A percentile compares a stretch with the other conserved stretches of the same genome.
Conservation (phyloP, 2,888 invertebrate species). For the Nudaria mundana region DNA sequence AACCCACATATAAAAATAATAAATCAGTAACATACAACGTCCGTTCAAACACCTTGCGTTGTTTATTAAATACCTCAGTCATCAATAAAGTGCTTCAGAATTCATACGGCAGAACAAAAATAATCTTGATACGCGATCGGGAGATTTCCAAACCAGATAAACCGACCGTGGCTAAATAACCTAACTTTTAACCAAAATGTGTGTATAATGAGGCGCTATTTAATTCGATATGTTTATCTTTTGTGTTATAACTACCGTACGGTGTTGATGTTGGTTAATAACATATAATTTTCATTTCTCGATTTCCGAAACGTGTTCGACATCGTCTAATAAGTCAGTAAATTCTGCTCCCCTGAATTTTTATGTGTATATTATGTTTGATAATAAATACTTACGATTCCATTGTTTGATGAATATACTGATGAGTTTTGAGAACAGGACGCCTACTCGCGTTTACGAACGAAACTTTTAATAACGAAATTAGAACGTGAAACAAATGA, state of each 20-base stretch:
- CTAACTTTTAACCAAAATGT: slow-evolving; percentile 70
- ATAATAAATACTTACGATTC: slow-evolving; percentile 43
- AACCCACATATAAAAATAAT: slow-evolving; percentile 1
- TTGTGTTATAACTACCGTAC: slow-evolving; percentile 72
- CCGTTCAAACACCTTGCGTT: slow-evolving; percentile 31
- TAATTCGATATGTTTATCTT: slow-evolving; percentile 78
- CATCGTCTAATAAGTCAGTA: slow-evolving; percentile 62
- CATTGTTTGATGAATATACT: too few relatives aligned
- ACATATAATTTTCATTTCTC: slow-evolving; percentile 73
- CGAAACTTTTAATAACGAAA: too few relatives aligned
- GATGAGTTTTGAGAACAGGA: too few relatives aligned
- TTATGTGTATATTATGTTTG: slow-evolving; percentile 50
- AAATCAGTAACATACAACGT: slow-evolving; percentile 9
- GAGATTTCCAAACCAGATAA: slow-evolving; percentile 61
- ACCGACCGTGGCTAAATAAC: slow-evolving; percentile 61
- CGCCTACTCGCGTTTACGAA: too few relatives aligned
- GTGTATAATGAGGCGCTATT: slow-evolving; percentile 72
- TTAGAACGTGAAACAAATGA: too few relatives aligned
- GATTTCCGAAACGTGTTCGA: slow-evolving; percentile 72
- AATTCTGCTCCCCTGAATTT: slow-evolving; percentile 64
- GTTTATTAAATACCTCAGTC: slow-evolving; percentile 36
- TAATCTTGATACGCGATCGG: slow-evolving; percentile 62
- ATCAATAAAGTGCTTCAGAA: slow-evolving; percentile 34
- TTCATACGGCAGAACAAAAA: slow-evolving; percentile 53
- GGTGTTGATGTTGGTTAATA: slow-evolving; percentile 78